phyloP scores from a whole-genome alignment of 1,140 invertebrate genomes.

The Drosophila sp. region DNA sequence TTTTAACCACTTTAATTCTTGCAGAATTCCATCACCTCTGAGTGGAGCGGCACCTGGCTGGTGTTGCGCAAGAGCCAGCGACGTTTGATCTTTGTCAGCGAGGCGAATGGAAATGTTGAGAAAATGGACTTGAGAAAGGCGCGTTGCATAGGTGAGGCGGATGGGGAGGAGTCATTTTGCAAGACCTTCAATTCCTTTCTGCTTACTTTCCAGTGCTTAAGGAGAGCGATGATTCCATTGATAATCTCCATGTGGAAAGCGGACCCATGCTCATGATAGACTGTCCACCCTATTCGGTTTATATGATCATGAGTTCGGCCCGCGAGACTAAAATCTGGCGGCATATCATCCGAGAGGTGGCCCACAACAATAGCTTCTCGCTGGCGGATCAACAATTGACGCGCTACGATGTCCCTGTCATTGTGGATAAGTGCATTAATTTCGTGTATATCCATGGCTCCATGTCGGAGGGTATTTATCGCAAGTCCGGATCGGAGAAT shows the following conservation, averaged over 20 bases:
- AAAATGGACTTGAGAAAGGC: slow-evolving; percentile 92
- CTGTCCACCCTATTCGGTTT: slow-evolving; percentile 86
- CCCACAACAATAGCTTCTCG: slow-evolving; percentile 89
- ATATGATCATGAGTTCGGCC: slow-evolving; percentile 88
- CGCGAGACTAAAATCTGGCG: slow-evolving; percentile 89
- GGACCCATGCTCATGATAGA: slow-evolving; percentile 88
- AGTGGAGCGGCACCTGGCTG: slow-evolving; percentile 91
- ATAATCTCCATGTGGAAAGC: slow-evolving; percentile 84
- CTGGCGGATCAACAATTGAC: slow-evolving; percentile 93
- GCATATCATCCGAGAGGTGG: slow-evolving; percentile 88
- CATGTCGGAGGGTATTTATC: slow-evolving; percentile 93
- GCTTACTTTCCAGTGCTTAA: slow-evolving; percentile 75
- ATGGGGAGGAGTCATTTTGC: background rate
- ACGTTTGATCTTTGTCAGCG: slow-evolving; percentile 87
- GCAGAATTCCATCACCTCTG: slow-evolving; percentile 86
- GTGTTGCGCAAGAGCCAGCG: slow-evolving; percentile 87
- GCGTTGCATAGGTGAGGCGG: slow-evolving; percentile 87
- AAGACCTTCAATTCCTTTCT: background rate
- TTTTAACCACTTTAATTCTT: background rate
- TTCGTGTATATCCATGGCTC: slow-evolving; percentile 93
- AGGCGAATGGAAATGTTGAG: slow-evolving; percentile 84
- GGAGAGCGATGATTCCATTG: slow-evolving; percentile 77
- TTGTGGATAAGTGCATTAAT: slow-evolving; percentile 95
- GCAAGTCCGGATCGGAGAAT: slow-evolving; percentile 90
- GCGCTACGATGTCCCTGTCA: slow-evolving; percentile 92